These are phyloP conservation scores for Lampris incognitus DNA, from an alignment of 2,113 vertebrate genomes.

Conservation along the genomic window DNA sequence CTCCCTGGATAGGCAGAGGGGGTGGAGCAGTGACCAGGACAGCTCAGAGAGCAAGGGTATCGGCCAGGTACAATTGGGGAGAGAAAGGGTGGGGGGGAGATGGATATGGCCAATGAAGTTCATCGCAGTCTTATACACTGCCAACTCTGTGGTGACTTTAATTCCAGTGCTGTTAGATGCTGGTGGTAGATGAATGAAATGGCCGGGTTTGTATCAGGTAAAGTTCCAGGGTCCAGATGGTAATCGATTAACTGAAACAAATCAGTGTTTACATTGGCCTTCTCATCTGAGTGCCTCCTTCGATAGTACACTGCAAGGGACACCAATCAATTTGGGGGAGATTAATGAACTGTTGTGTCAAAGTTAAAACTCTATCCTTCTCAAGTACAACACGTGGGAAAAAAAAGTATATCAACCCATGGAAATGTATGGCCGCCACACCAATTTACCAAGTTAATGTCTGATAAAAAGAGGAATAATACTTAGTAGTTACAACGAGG, in stretches of 20 bases:
- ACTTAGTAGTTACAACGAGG: too few relatives aligned
- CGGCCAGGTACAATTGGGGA: too few relatives aligned
- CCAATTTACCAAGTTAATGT: too few relatives aligned
- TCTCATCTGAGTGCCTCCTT: conserved; percentile 37
- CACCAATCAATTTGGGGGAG: conserved; percentile 45
- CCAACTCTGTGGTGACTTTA: too few relatives aligned
- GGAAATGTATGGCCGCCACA: not conserved
- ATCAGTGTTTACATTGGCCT: conserved; percentile 44
- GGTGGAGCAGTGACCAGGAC: too few relatives aligned
- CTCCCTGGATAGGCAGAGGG: too few relatives aligned
- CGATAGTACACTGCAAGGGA: conserved; percentile 45
- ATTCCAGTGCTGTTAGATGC: not conserved
- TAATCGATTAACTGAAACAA: conserved; percentile 74
- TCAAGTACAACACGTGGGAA: not conserved
- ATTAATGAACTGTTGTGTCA: conserved; percentile 49
- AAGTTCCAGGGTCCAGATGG: conserved; percentile 42
- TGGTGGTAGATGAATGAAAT: conserved; percentile 10
- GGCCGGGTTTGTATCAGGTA: conserved; percentile 36
- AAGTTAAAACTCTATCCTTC: conserved; percentile 27
- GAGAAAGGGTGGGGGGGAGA: too few relatives aligned
- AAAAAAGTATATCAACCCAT: not conserved
- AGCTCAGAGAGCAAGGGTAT: too few relatives aligned
- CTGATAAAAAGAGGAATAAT: too few relatives aligned
- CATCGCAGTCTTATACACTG: too few relatives aligned
- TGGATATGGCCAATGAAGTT: too few relatives aligned